phyloP scores from a whole-genome alignment of 2,888 invertebrate species.

The Drosophila peninsularis region DNA sequence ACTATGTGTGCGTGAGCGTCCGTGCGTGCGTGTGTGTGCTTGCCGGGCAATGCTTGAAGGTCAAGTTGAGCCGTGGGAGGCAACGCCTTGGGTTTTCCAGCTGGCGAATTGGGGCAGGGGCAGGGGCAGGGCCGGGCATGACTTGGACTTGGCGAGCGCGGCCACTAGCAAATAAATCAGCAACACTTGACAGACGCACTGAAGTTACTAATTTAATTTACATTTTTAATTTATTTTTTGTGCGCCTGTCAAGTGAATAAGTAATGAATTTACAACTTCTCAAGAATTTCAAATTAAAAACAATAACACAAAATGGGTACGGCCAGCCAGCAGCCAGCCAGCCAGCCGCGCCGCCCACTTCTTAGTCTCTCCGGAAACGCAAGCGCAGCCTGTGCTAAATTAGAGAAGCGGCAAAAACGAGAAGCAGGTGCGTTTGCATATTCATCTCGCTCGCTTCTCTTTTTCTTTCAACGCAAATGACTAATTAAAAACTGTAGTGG shows the following conservation, averaged over 20 bases:
- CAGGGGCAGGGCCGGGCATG: constrained; percentile 4
- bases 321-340: constrained; percentile 10
- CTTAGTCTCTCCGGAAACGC: constrained; percentile 12
- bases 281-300: constrained; percentile 82
- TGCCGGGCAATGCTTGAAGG: constrained; percentile 58
- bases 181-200: constrained; percentile 77
- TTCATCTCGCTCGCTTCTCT: constrained; percentile 42
- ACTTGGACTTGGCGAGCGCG: not conserved
- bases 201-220: constrained; percentile 82
- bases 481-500: constrained; percentile 76
- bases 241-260: constrained; percentile 80
- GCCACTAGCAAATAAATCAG: constrained; percentile 79
- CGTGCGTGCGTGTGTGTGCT: constrained; percentile 5
- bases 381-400: constrained; percentile 69
- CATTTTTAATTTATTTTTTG: constrained; percentile 81
- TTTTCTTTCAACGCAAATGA: constrained; percentile 65
- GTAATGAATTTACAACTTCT: constrained; percentile 82
- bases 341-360: constrained; percentile 7
- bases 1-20: constrained; percentile 2
- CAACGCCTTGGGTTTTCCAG: constrained; percentile 51
- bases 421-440: constrained; percentile 71
- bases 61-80: constrained; percentile 55
- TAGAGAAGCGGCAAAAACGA: constrained; percentile 55
- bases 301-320: constrained; percentile 74
- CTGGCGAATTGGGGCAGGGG: constrained; percentile 27